Evolutionary conservation across 2,797 vertebrate species (phyloP).

Genomic region (Eulemur albifrons): DNA sequence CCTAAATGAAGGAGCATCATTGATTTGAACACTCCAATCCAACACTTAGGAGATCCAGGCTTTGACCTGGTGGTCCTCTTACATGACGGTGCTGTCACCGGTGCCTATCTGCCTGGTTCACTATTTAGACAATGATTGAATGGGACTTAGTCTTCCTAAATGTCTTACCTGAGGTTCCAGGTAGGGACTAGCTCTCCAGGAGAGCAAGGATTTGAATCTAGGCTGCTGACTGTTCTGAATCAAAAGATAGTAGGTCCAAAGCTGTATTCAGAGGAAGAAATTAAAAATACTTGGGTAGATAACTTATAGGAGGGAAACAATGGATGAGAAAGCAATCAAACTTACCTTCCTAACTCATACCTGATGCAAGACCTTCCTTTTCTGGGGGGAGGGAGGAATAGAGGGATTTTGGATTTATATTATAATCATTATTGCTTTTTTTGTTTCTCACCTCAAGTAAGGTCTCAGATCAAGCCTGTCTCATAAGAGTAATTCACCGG

Average conservation of each 20-base stretch:
- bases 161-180: neutral
- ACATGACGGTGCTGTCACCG: accelerated
- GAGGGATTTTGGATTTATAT: conserved; percentile 39
- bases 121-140: no score
- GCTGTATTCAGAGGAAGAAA: neutral
- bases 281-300: neutral
- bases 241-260: neutral
- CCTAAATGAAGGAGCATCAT: neutral
- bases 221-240: neutral
- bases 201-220: neutral
- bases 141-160: neutral
- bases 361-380: neutral
- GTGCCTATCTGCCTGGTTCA: neutral
- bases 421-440: neutral
- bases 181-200: neutral
- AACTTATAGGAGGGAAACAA: neutral
- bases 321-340: neutral
- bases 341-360: neutral
- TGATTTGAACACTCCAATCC: neutral
- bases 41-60: neutral
- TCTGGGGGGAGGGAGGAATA: neutral
- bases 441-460: conserved; percentile 64
- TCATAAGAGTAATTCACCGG: conserved; percentile 74
- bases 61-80: neutral
- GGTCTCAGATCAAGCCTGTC: conserved; percentile 77